phyloP scores from a whole-genome alignment of 2,888 invertebrate species.

The Andrena camellia region DNA sequence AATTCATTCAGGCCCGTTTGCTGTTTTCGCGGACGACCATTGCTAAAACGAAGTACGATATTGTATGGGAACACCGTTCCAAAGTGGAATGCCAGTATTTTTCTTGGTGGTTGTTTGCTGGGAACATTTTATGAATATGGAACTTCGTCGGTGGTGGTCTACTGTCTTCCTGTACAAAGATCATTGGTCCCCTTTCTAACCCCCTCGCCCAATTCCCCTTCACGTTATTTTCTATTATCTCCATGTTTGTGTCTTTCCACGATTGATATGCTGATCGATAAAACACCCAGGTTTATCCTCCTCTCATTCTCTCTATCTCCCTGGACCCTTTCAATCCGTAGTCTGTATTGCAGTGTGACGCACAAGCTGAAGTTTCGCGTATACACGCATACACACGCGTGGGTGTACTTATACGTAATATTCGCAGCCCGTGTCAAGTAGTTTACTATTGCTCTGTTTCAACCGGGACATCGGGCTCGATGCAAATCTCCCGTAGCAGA shows the following conservation, averaged over 20 bases:
- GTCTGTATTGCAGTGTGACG: slow-evolving; percentile 68
- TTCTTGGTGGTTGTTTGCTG: slow-evolving; percentile 74
- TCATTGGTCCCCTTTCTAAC: slow-evolving; percentile 6
- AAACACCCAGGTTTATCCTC: slow-evolving; percentile 15
- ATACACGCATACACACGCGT: slow-evolving; percentile 20
- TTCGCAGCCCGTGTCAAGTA: slow-evolving; percentile 27
- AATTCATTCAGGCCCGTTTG: slow-evolving; percentile 52
- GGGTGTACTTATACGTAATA: slow-evolving; percentile 54
- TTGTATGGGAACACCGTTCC: slow-evolving; percentile 67
- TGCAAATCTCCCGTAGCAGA: slow-evolving; percentile 27
- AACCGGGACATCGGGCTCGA: slow-evolving; percentile 10
- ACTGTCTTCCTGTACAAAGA: slow-evolving; percentile 54
- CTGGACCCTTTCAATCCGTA: slow-evolving; percentile 42
- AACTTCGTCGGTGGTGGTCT: slow-evolving; percentile 73
- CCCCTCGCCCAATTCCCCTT: neutral
- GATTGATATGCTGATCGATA: slow-evolving; percentile 52
- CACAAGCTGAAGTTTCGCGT: slow-evolving; percentile 66
- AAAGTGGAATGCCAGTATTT: slow-evolving; percentile 77
- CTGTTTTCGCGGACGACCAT: slow-evolving; percentile 71
- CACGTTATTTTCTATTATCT: slow-evolving; percentile 44
- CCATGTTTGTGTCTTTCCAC: slow-evolving; percentile 45
- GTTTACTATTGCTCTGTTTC: slow-evolving; percentile 31
- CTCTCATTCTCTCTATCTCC: neutral
- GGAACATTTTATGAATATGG: slow-evolving; percentile 67
- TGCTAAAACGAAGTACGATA: slow-evolving; percentile 44